Conservation (phyloP, 2,797 vertebrate genomes). For the Eupleurogrammus muticus region DNA sequence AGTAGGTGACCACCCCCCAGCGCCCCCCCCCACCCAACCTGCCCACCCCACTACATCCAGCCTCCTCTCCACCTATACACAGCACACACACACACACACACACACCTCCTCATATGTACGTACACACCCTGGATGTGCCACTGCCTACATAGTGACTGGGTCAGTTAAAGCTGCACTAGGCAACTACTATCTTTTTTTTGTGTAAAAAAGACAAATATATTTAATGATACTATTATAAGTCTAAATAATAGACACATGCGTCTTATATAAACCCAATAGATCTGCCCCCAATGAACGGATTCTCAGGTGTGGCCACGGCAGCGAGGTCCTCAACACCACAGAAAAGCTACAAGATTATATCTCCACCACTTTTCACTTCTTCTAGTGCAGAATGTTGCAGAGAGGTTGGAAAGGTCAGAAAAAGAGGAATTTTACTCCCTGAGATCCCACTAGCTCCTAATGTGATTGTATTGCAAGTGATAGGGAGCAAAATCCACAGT, state of each 20-base stretch:
- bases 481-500: background rate
- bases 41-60: conserved; percentile 26
- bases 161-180: conserved; percentile 28
- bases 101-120: conserved; percentile 51
- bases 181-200: background rate
- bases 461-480: background rate
- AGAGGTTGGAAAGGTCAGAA: background rate
- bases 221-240: too few relatives aligned
- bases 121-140: conserved; percentile 45
- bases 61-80: conserved; percentile 60
- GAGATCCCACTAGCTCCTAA: background rate
- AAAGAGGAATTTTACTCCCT: background rate
- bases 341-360: background rate
- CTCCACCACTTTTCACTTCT: background rate
- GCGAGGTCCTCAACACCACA: background rate
- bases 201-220: too few relatives aligned
- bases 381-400: conserved; percentile 24
- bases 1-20: conserved; percentile 61
- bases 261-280: background rate
- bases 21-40: background rate
- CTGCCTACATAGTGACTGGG: conserved; percentile 31
- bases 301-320: conserved; percentile 15
- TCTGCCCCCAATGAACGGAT: background rate
- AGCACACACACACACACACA: conserved; percentile 50
- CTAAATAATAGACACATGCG: background rate